Evolutionary conservation across 2,113 vertebrate genomes (phyloP).

Genomic region (Euleptes europaea): DNA sequence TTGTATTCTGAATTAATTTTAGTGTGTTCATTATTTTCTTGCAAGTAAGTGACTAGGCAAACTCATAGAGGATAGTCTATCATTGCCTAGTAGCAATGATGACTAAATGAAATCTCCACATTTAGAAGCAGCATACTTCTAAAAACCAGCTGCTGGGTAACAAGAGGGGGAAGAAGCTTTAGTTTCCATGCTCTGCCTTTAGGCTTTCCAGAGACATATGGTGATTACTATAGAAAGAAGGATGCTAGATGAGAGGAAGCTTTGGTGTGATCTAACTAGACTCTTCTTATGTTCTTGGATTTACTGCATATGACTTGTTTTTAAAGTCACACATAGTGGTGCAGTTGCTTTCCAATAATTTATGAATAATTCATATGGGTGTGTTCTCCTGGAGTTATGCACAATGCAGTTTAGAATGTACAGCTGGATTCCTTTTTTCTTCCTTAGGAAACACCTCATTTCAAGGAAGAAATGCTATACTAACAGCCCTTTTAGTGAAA

Average conservation of each 20-base stretch:
- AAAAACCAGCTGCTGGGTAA: too few relatives aligned
- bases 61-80: too few relatives aligned
- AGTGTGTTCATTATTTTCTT: not conserved
- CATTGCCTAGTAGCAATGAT: too few relatives aligned
- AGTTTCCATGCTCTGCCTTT: not conserved
- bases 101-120: too few relatives aligned
- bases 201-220: too few relatives aligned
- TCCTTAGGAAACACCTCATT: not conserved
- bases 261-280: too few relatives aligned
- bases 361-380: not conserved
- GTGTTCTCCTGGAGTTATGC: slow-evolving; percentile 7
- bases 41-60: too few relatives aligned
- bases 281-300: too few relatives aligned
- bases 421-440: not conserved
- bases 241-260: too few relatives aligned
- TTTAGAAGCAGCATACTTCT: too few relatives aligned
- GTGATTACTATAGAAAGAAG: too few relatives aligned
- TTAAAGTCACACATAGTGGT: slow-evolving; percentile 21
- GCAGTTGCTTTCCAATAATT: fast-evolving
- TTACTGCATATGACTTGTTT: not conserved
- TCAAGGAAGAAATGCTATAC: not conserved
- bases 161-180: too few relatives aligned
- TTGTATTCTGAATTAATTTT: not conserved
- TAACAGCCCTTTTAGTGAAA: not conserved
- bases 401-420: not conserved